A percentile compares a stretch with the other conserved stretches of the same genome.
These are phyloP conservation scores for Eudyptes chrysolophus DNA, from an alignment of 2,113 vertebrate genomes.

Conservation along the genomic window DNA sequence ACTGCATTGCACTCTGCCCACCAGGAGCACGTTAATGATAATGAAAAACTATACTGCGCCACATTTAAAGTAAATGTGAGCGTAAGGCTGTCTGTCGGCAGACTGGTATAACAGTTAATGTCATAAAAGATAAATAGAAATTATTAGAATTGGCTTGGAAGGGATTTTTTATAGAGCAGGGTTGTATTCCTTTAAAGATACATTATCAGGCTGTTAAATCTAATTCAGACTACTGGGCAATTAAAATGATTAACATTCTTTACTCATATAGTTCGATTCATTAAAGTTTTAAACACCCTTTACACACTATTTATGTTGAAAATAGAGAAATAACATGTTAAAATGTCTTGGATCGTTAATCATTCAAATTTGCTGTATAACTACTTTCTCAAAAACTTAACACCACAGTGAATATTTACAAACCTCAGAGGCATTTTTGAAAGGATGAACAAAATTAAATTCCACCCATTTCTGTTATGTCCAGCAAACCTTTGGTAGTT, in stretches of 20 bases:
- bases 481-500: neutral
- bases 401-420: neutral
- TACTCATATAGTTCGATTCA: slow-evolving; percentile 73
- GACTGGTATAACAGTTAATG: slow-evolving; percentile 73
- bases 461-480: neutral
- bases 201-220: slow-evolving; percentile 75
- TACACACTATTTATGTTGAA: slow-evolving; percentile 60
- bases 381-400: slow-evolving; percentile 24
- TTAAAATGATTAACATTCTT: slow-evolving; percentile 79
- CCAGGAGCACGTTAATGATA: slow-evolving; percentile 78
- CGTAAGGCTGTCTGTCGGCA: slow-evolving; percentile 75
- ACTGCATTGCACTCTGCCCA: slow-evolving; percentile 77
- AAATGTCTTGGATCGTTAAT: slow-evolving; percentile 45
- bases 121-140: slow-evolving; percentile 80
- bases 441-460: neutral
- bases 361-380: slow-evolving; percentile 21
- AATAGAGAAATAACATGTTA: slow-evolving; percentile 49
- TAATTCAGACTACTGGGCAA: slow-evolving; percentile 74
- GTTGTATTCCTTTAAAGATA: slow-evolving; percentile 76
- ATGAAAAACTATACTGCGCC: slow-evolving; percentile 70
- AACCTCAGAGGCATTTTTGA: neutral
- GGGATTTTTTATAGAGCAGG: slow-evolving; percentile 70
- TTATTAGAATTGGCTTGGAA: slow-evolving; percentile 78
- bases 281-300: slow-evolving; percentile 75
- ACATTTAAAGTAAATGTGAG: slow-evolving; percentile 61